These are phyloP conservation scores for Gymnorhina tibicen DNA, from an alignment of 2,113 vertebrate genomes.

Conservation along the genomic window DNA sequence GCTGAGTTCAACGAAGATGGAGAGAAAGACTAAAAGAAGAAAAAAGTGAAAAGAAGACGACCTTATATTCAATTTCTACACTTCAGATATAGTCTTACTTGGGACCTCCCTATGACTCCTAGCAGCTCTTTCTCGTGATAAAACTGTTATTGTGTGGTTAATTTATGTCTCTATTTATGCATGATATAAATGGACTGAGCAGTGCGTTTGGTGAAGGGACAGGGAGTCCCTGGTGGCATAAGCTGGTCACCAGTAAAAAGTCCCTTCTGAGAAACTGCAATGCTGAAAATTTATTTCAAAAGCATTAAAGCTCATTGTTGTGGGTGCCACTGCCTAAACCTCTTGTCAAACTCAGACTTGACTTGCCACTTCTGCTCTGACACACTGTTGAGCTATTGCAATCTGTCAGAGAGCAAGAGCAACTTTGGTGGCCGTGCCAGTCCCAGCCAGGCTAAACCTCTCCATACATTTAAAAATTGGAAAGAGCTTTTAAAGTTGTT, in stretches of 20 bases:
- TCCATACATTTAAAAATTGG: background rate
- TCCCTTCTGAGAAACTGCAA: background rate
- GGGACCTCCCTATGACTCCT: background rate
- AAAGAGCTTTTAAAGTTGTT: background rate
- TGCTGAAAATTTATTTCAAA: background rate
- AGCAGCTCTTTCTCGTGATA: background rate
- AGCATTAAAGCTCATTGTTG: background rate
- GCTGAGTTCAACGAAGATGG: background rate
- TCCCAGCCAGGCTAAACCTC: background rate
- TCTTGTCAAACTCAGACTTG: background rate
- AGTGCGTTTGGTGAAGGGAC: background rate
- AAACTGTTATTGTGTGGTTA: background rate
- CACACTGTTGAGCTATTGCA: background rate
- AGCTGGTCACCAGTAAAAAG: background rate
- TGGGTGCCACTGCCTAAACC: background rate
- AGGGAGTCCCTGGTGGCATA: background rate
- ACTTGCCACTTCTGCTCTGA: background rate
- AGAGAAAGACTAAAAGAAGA: background rate
- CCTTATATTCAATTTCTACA: background rate
- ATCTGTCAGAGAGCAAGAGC: background rate
- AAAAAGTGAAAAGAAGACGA: background rate
- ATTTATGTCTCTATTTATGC: background rate
- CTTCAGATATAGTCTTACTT: background rate
- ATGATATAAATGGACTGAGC: background rate
- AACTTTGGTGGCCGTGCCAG: background rate